These are phyloP conservation scores for Phallusia fumigata DNA, from an alignment of 23 tunicate genomes.

Conservation along the genomic window DNA sequence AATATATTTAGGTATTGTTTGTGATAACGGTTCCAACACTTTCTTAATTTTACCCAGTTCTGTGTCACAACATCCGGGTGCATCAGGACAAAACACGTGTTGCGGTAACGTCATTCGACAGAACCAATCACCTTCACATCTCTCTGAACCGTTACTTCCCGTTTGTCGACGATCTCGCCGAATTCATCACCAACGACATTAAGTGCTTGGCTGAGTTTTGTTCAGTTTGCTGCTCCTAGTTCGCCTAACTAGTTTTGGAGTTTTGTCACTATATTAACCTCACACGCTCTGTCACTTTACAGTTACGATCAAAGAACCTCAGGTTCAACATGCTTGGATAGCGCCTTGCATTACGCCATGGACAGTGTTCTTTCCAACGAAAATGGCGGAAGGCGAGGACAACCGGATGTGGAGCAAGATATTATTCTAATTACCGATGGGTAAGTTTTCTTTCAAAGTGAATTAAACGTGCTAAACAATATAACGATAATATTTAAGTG, in stretches of 20 bases:
- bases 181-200: background rate
- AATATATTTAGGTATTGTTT: too few species aligned
- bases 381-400: background rate
- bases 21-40: too few species aligned
- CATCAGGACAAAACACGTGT: conserved; percentile 18
- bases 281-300: background rate
- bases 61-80: conserved; percentile 2
- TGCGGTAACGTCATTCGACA: conserved; percentile 20
- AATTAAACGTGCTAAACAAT: too few species aligned
- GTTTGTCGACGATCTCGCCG: background rate
- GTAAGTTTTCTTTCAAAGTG: too few species aligned
- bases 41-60: background rate
- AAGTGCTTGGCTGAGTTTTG: too few species aligned
- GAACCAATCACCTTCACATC: conserved; percentile 6
- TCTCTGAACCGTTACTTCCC: background rate
- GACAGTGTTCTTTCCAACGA: background rate
- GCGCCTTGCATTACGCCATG: background rate
- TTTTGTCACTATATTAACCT: too few species aligned
- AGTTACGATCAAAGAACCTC: background rate
- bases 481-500: too few species aligned
- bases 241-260: too few species aligned
- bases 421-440: background rate
- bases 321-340: background rate
- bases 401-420: conserved; percentile 6
- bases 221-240: too few species aligned